These are phyloP conservation scores for Gila orcuttii DNA, from an alignment of 2,113 vertebrate genomes.

Conservation along the genomic window DNA sequence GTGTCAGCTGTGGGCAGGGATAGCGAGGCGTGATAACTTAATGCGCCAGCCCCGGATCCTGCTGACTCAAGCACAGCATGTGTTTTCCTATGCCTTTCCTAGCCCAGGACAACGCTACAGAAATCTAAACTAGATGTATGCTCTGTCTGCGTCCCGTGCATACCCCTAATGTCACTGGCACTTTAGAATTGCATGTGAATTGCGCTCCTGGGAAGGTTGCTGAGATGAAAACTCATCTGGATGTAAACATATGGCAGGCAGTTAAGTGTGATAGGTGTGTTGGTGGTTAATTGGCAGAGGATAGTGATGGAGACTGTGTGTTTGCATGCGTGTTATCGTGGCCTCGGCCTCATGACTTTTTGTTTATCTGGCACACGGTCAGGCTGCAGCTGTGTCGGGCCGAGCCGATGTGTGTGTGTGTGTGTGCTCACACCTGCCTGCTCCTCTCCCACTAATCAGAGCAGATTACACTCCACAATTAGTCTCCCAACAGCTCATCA, in stretches of 20 bases:
- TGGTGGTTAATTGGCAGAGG: conserved; percentile 42
- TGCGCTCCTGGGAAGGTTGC: conserved; percentile 35
- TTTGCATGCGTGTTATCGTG: conserved; percentile 37
- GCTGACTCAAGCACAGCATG: conserved; percentile 50
- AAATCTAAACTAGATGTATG: conserved; percentile 41
- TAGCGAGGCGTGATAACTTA: conserved; percentile 50
- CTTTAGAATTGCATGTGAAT: conserved; percentile 15
- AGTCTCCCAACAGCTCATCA: conserved; percentile 59
- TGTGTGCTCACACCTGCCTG: conserved; percentile 52
- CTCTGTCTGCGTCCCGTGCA: neutral
- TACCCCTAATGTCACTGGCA: conserved; percentile 31
- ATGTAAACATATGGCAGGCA: conserved; percentile 47
- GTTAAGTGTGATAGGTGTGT: conserved; percentile 29
- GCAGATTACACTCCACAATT: conserved; percentile 61
- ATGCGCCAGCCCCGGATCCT: conserved; percentile 37
- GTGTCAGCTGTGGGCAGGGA: conserved; percentile 50
- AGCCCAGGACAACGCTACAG: conserved; percentile 3
- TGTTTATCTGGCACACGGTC: conserved; percentile 51
- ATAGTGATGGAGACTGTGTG: conserved; percentile 11
- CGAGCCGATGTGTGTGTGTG: conserved; percentile 19
- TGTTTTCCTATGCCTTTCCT: conserved; percentile 17
- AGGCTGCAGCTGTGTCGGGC: conserved; percentile 53
- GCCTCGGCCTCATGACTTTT: conserved; percentile 42
- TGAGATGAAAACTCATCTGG: conserved; percentile 39
- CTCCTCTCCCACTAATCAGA: conserved; percentile 56